Evolutionary conservation across 2,113 vertebrate genomes (phyloP).

Genomic region (Diglossa brunneiventris): DNA sequence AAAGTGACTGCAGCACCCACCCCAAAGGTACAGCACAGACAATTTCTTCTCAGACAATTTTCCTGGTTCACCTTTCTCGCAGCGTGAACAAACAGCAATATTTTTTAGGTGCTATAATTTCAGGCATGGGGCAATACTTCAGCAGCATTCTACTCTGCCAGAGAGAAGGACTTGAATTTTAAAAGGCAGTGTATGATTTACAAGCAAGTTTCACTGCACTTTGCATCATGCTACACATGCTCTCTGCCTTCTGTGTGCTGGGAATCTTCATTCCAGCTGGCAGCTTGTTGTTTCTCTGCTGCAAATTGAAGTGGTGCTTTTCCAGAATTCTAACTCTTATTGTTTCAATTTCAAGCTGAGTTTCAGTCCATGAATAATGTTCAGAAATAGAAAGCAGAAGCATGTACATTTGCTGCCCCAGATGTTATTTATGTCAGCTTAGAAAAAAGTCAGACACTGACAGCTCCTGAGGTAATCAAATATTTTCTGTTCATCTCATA

Average conservation of each 20-base stretch:
- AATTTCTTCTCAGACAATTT: background rate
- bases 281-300: background rate
- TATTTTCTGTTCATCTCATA: conserved; percentile 24
- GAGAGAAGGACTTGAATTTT: background rate
- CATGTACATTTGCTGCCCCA: background rate
- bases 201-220: background rate
- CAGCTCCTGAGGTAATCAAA: background rate
- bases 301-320: background rate
- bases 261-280: background rate
- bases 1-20: background rate
- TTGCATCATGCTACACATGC: background rate
- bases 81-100: background rate
- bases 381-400: background rate
- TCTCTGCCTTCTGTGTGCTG: background rate
- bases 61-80: background rate
- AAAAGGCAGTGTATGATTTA: conserved; percentile 1
- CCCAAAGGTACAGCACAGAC: background rate
- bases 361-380: conserved; percentile 3
- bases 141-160: background rate
- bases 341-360: conserved; percentile 22
- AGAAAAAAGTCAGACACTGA: background rate
- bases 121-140: background rate
- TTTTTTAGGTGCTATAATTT: background rate
- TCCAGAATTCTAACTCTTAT: conserved; percentile 3
- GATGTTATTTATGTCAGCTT: background rate